These are phyloP conservation scores for Neosalanx taihuensis DNA, from an alignment of 2,797 vertebrate species.

Conservation along the genomic window DNA sequence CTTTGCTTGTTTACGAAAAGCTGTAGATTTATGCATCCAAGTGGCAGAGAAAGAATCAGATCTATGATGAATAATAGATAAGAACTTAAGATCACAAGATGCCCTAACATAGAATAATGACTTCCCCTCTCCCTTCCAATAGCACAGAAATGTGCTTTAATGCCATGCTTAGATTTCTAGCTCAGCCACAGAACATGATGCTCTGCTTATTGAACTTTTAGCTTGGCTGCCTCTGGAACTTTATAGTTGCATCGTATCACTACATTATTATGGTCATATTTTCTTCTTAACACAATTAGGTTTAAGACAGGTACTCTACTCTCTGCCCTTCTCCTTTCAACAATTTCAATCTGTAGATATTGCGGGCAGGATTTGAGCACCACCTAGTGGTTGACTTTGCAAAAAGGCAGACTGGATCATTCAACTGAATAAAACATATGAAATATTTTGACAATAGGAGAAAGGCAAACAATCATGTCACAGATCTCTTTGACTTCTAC, in stretches of 20 bases:
- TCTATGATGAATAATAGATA: constrained; percentile 73
- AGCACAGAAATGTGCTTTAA: constrained; percentile 39
- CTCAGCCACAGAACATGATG: constrained; percentile 36
- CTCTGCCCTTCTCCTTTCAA: constrained; percentile 50
- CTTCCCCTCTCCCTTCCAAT: neutral
- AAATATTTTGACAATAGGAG: neutral
- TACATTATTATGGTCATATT: constrained; percentile 47
- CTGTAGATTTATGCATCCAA: constrained; percentile 58
- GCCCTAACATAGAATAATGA: constrained; percentile 45
- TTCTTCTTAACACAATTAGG: constrained; percentile 63
- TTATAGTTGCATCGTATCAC: constrained; percentile 59
- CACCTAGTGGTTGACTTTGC: constrained; percentile 67
- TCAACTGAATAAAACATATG: too few species aligned
- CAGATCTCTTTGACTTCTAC: neutral
- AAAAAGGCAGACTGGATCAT: constrained; percentile 15
- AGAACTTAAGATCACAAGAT: constrained; percentile 59
- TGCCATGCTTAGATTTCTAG: constrained; percentile 24
- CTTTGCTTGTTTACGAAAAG: constrained; percentile 57
- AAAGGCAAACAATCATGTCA: neutral
- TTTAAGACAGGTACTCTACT: constrained; percentile 55
- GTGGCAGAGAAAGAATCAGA: constrained; percentile 57
- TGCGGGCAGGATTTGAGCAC: constrained; percentile 64
- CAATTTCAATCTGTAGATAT: constrained; percentile 40
- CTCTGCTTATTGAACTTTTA: constrained; percentile 46
- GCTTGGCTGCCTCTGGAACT: constrained; percentile 47